These are phyloP conservation scores for Amblyjoppa fuscipennis DNA, from an alignment of 2,888 invertebrate species.

Conservation along the genomic window DNA sequence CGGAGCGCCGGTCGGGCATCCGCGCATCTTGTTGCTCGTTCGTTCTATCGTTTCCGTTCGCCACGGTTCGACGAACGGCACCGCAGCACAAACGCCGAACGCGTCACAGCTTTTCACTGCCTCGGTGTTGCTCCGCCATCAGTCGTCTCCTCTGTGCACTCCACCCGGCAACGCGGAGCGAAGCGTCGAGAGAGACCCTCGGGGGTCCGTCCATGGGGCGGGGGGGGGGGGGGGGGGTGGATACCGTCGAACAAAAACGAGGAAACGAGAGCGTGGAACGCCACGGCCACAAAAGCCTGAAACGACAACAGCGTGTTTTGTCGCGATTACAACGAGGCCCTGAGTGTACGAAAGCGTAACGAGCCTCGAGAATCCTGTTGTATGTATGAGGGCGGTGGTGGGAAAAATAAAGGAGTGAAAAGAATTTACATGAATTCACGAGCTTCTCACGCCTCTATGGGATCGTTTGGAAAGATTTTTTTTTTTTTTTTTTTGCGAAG, in stretches of 20 bases:
- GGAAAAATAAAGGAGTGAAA: not conserved
- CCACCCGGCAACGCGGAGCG: constrained; percentile 25
- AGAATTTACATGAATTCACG: not conserved
- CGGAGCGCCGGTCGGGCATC: not conserved
- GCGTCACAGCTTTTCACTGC: constrained; percentile 53
- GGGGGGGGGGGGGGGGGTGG: not conserved
- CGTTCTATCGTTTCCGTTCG: constrained; percentile 44
- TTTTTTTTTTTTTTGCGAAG: no score
- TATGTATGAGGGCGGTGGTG: no score
- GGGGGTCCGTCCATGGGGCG: not conserved
- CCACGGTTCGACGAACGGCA: not conserved
- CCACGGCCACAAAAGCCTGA: constrained; percentile 43
- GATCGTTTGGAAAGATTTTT: no score
- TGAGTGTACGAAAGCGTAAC: constrained; percentile 52
- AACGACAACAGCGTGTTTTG: constrained; percentile 53
- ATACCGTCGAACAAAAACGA: constrained; percentile 53
- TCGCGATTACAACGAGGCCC: constrained; percentile 40
- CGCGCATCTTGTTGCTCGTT: constrained; percentile 35
- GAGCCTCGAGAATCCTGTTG: constrained; percentile 46
- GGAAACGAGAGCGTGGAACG: constrained; percentile 44
- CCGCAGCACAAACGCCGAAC: constrained; percentile 17
- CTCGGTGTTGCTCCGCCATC: constrained; percentile 6
- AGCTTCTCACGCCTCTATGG: not conserved
- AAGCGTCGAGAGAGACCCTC: constrained; percentile 33
- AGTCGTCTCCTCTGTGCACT: constrained; percentile 7